These are phyloP conservation scores for Alitta virens DNA, from an alignment of 2,888 invertebrate species.

Conservation along the genomic window DNA sequence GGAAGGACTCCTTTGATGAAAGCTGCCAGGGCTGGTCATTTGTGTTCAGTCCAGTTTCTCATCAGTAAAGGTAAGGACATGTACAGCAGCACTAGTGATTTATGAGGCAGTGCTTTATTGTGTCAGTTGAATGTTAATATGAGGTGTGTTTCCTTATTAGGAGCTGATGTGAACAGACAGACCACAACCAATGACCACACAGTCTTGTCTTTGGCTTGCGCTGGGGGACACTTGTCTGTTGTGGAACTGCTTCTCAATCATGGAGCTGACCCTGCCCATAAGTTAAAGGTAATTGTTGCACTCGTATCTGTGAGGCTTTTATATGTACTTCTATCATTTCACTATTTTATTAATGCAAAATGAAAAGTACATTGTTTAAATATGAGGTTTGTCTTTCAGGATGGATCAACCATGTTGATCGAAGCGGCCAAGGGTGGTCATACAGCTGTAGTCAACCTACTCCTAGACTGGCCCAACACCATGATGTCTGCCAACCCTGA, in stretches of 20 bases:
- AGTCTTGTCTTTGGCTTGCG: conserved; percentile 91
- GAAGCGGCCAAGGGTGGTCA: conserved; percentile 98
- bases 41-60: conserved; percentile 93
- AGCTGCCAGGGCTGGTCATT: conserved; percentile 92
- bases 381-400: conserved; percentile 60
- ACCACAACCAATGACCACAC: conserved; percentile 93
- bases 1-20: conserved; percentile 98
- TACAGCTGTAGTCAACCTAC: conserved; percentile 87
- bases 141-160: conserved; percentile 48
- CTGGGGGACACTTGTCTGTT: conserved; percentile 90
- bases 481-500: conserved; percentile 14
- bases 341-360: neutral
- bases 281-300: conserved; percentile 70
- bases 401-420: conserved; percentile 97
- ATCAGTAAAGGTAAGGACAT: conserved; percentile 68
- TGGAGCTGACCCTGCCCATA: conserved; percentile 93
- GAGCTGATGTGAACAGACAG: conserved; percentile 76
- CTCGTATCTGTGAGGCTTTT: neutral
- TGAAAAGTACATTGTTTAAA: no score
- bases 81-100: neutral
- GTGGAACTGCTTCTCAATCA: conserved; percentile 88
- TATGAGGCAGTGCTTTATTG: no score
- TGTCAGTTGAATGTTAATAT: conserved; percentile 11
- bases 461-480: conserved; percentile 71
- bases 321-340: neutral